These are phyloP conservation scores for Caligus rogercresseyi DNA, from an alignment of 1,140 invertebrate species.

Conservation along the genomic window DNA sequence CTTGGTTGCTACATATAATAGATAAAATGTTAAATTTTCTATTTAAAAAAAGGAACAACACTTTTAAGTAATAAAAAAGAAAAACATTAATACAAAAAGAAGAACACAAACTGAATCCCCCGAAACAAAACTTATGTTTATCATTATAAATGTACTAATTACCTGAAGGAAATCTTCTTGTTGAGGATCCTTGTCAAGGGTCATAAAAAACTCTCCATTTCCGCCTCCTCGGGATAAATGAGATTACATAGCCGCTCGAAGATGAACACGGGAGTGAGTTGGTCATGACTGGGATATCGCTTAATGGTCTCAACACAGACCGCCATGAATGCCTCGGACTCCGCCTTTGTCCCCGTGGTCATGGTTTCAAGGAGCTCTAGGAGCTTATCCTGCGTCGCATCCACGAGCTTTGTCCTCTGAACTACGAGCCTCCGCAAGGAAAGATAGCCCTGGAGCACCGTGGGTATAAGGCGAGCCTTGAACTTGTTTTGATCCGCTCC, in stretches of 20 bases:
- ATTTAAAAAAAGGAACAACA: too few relatives aligned
- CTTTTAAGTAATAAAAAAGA: too few relatives aligned
- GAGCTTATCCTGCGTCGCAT: slow-evolving; percentile 89
- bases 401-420: slow-evolving; percentile 79
- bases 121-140: neutral
- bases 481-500: slow-evolving; percentile 64
- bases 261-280: slow-evolving; percentile 80
- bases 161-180: slow-evolving; percentile 93
- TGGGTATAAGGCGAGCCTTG: slow-evolving; percentile 67
- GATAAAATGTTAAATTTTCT: too few relatives aligned
- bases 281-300: slow-evolving; percentile 64
- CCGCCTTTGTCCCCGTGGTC: slow-evolving; percentile 84
- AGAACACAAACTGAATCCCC: too few relatives aligned
- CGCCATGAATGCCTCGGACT: slow-evolving; percentile 91
- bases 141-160: slow-evolving; percentile 7
- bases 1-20: too few relatives aligned
- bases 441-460: slow-evolving; percentile 81
- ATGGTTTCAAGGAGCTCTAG: slow-evolving; percentile 87
- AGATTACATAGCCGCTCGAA: slow-evolving; percentile 93
- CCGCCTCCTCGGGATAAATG: slow-evolving; percentile 92
- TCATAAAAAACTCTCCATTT: slow-evolving; percentile 87
- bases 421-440: slow-evolving; percentile 74
- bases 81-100: too few relatives aligned
- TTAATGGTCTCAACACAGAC: slow-evolving; percentile 90
- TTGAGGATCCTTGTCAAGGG: slow-evolving; percentile 90